A percentile compares a stretch with the other conserved stretches of the same genome.
Conservation (phyloP, 2,113 vertebrate species). For the Neofelis nebulosa region DNA sequence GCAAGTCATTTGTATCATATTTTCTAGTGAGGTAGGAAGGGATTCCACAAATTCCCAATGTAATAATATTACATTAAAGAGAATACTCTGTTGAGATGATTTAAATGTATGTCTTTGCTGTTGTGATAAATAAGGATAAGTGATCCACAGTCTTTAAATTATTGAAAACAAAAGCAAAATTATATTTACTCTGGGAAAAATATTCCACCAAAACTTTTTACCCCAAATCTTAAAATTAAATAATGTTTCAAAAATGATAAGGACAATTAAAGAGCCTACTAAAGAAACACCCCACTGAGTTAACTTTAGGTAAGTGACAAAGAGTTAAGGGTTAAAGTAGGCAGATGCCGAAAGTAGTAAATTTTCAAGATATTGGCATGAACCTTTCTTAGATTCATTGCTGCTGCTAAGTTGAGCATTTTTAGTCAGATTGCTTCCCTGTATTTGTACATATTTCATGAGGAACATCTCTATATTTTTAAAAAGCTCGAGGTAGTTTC, state of each 20-base stretch:
- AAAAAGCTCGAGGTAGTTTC: not conserved
- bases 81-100: not conserved
- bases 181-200: not conserved
- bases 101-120: conserved; percentile 8
- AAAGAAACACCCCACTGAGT: not conserved
- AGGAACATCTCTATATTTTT: not conserved
- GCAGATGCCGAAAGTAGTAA: not conserved
- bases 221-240: conserved; percentile 15
- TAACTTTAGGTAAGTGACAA: not conserved
- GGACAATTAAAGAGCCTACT: not conserved
- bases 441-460: not conserved
- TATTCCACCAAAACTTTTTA: not conserved
- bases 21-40: not conserved
- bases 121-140: not conserved
- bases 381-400: not conserved
- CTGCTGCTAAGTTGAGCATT: not conserved
- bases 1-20: not conserved
- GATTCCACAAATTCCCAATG: not conserved
- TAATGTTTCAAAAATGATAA: not conserved
- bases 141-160: not conserved
- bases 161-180: not conserved
- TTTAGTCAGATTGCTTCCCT: not conserved
- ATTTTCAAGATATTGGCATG: not conserved
- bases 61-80: not conserved
- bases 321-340: not conserved